A percentile compares a stretch with the other conserved stretches of the same genome.
phyloP scores from a whole-genome alignment of 1,140 invertebrate species.

The Vanessa atalanta region DNA sequence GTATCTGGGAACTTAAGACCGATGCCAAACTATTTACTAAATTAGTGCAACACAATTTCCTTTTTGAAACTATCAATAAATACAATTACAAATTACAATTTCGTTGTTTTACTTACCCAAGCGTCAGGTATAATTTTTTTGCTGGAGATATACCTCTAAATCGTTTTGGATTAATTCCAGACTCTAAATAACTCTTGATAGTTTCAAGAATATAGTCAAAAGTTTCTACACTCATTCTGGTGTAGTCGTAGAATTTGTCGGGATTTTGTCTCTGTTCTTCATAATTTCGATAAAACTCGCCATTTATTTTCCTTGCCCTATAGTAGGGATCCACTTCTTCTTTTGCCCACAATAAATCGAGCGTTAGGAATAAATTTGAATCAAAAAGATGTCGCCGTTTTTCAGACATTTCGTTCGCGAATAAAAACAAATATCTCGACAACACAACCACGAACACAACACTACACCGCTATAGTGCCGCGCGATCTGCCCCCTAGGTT shows the following conservation, averaged over 20 bases:
- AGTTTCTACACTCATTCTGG: background rate
- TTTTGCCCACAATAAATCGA: conserved; percentile 35
- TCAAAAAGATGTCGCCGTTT: conserved; percentile 39
- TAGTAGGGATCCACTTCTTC: conserved; percentile 27
- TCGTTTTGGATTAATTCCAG: conserved; percentile 36
- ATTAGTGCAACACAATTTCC: conserved; percentile 11
- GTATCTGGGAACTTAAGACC: no score
- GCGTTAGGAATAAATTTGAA: conserved; percentile 38
- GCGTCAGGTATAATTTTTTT: conserved; percentile 37
- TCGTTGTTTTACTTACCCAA: conserved; percentile 38
- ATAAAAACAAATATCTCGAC: conserved; percentile 14
- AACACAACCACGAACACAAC: no score
- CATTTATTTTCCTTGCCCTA: conserved; percentile 12
- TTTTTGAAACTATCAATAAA: conserved; percentile 12
- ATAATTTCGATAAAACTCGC: conserved; percentile 23
- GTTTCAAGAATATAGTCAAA: no score
- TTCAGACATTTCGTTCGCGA: conserved; percentile 39
- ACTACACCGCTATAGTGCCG: conserved; percentile 15
- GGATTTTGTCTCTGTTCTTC: conserved; percentile 39
- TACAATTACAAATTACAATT: conserved; percentile 28
- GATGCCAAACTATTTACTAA: background rate
- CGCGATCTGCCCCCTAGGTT: conserved; percentile 20
- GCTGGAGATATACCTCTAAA: conserved; percentile 36
- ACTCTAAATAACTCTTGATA: conserved; percentile 24
- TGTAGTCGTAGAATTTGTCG: conserved; percentile 35